Evolutionary conservation across 2,888 invertebrate genomes (phyloP).

Genomic region (Temnothorax unifasciatus): DNA sequence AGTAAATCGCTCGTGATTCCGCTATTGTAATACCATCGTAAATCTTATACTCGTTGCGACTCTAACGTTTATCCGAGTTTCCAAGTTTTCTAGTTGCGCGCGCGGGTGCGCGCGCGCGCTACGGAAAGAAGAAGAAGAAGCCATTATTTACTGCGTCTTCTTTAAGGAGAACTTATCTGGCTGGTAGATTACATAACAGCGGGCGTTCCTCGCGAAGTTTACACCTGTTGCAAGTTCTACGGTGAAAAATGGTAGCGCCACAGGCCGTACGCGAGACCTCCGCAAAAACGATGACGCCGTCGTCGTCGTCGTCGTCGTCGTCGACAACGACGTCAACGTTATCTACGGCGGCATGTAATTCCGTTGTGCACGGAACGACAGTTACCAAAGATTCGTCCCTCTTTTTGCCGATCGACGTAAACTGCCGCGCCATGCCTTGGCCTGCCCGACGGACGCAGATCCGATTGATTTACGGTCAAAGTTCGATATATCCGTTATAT

Average conservation of each 20-base stretch:
- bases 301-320: conserved; percentile 17
- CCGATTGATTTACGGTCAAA: conserved; percentile 66
- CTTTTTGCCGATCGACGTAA: conserved; percentile 17
- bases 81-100: conserved; percentile 50
- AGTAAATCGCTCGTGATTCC: conserved; percentile 43
- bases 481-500: conserved; percentile 42
- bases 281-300: conserved; percentile 21
- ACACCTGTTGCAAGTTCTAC: conserved; percentile 70
- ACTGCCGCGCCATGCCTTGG: neutral
- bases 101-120: neutral
- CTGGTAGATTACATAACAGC: conserved; percentile 56
- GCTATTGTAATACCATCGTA: conserved; percentile 51
- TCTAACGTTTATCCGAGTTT: conserved; percentile 54
- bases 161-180: conserved; percentile 53
- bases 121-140: conserved; percentile 12
- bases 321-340: conserved; percentile 7
- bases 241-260: conserved; percentile 65
- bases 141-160: conserved; percentile 57
- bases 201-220: conserved; percentile 50
- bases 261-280: conserved; percentile 26
- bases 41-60: conserved; percentile 54
- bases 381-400: conserved; percentile 9
- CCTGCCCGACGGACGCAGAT: conserved; percentile 45
- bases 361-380: neutral
- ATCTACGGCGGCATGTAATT: conserved; percentile 25